phyloP scores from a whole-genome alignment of 2,797 vertebrate genomes.

The Ptychobarbus kaznakovi region DNA sequence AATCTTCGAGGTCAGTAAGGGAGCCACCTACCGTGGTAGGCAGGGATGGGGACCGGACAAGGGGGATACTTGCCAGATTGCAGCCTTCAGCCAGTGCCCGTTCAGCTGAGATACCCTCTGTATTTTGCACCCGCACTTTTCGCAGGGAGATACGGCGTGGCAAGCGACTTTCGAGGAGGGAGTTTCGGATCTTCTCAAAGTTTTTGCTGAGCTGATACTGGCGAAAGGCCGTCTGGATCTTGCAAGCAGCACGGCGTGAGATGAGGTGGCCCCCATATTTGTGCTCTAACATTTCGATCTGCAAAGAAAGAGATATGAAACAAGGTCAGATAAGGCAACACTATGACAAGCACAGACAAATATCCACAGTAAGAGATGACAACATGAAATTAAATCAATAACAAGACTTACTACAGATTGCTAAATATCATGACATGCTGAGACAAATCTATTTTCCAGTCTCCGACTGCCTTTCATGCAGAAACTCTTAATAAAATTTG shows the following conservation, averaged over 20 bases:
- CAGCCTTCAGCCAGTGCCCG: conserved; percentile 93
- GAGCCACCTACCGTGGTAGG: conserved; percentile 88
- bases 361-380: background rate
- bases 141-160: conserved; percentile 94
- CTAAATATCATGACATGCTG: conserved; percentile 29
- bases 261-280: conserved; percentile 97
- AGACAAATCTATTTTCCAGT: conserved; percentile 34
- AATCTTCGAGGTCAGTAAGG: conserved; percentile 96
- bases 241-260: conserved; percentile 95
- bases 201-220: conserved; percentile 99
- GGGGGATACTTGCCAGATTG: conserved; percentile 87
- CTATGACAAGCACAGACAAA: background rate
- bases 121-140: conserved; percentile 89
- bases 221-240: conserved; percentile 98
- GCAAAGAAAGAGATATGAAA: conserved; percentile 60
- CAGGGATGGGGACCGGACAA: conserved; percentile 92
- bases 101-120: conserved; percentile 90
- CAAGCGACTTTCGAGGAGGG: conserved; percentile 94
- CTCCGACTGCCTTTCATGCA: background rate
- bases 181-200: conserved; percentile 99
- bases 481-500: background rate
- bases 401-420: conserved; percentile 11
- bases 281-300: conserved; percentile 99
- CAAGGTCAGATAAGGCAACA: background rate
- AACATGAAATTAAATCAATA: conserved; percentile 44